Base-by-base conservation (phyloP, 2,888 invertebrate genomes). In the Campoletis raptor region DNA sequence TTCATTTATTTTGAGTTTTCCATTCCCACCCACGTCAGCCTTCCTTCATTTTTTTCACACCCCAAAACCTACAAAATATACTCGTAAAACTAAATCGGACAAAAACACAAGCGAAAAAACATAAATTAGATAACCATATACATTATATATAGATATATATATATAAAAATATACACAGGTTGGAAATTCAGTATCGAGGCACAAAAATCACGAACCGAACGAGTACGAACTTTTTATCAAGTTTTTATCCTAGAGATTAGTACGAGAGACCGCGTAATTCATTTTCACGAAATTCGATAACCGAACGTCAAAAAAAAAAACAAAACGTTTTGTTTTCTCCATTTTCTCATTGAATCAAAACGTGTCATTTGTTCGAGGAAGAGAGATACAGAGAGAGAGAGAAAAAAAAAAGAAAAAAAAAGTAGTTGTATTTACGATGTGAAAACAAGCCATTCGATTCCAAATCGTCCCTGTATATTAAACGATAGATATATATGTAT, bases 211-310 rank as follows among this genome's bases (percentile, higher is more conserved):
- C 42, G 24, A 36, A 81, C 57, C 40, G 72, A 87, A 73, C 70
- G 37, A 48, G 66, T 84, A 81, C 79, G 64, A 85, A 82, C 42
- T 83, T 85, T 85, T 82, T 85, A 86, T 76, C 70, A 74, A 83
- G 66, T 87, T 85, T 85, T 87, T 74, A 83, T 85, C 87, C 64
- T 84, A 83, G 83, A 78, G 83, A 78, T 79, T 61, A 83, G 36
- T 61, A 61, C 24, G 12, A 61, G n/a, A 74, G 36, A 69, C 24
- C 10, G 9, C 15, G 54, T 18, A 3, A 66, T 66, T 72, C 48
- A 77, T 77, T 80, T 77, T 80, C 66, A 72, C 69, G 30, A 64
- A 67, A 52, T 45, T 85, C 52, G 45, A 48, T 36, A 73, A 57
- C 74, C 69, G 54, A 76, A 69, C 30, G n/a, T 52, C 6, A 79